These are phyloP conservation scores for Hystrix cristata DNA, from an alignment of 2,113 vertebrate genomes.

Conservation along the genomic window DNA sequence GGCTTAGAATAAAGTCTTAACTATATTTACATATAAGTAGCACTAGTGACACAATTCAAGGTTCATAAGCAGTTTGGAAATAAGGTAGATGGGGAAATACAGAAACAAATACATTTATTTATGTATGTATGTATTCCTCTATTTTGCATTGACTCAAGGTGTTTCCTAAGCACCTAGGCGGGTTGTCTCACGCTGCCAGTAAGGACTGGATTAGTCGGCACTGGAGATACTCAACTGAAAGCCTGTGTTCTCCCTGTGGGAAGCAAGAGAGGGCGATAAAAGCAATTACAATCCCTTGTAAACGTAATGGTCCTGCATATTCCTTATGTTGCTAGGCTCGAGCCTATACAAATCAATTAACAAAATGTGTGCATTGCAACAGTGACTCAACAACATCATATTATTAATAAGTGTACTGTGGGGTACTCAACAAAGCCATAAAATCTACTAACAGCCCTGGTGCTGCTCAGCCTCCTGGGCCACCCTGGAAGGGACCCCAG, in stretches of 20 bases:
- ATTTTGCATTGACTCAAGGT: not conserved
- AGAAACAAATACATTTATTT: not conserved
- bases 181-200: not conserved
- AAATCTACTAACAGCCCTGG: constrained; percentile 65
- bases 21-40: not conserved
- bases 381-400: constrained; percentile 61
- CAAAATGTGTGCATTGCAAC: constrained; percentile 67
- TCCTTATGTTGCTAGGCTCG: constrained; percentile 55
- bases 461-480: not conserved
- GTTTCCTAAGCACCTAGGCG: not conserved
- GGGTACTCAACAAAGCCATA: constrained; percentile 64
- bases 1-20: constrained; percentile 18
- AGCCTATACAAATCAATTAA: constrained; percentile 76
- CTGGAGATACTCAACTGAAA: not conserved
- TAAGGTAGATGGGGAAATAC: not conserved
- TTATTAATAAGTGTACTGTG: constrained; percentile 76
- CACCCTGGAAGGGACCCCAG: constrained; percentile 9
- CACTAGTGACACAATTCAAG: not conserved
- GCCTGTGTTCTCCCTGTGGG: not conserved
- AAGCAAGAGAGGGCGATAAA: not conserved
- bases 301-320: not conserved
- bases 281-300: constrained; percentile 33
- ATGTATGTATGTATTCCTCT: not conserved
- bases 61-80: not conserved
- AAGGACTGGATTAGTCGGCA: not conserved